phyloP scores from a whole-genome alignment of 2,888 invertebrate genomes.

The Scelioninae gen. 2 region DNA sequence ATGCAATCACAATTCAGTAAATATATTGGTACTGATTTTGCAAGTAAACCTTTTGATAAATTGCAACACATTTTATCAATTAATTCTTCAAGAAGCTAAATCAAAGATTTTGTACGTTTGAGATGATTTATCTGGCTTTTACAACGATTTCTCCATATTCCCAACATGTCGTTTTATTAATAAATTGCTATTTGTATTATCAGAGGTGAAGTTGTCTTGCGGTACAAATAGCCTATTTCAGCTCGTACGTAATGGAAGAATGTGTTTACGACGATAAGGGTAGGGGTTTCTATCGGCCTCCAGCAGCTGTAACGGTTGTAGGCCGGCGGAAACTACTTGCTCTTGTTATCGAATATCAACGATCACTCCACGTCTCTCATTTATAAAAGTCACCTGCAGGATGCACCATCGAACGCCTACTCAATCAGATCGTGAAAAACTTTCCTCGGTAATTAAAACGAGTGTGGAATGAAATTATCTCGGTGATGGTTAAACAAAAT shows the following conservation, averaged over 20 bases:
- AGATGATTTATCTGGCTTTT: too few species aligned
- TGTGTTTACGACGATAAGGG: conserved; percentile 65
- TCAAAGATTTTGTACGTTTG: too few species aligned
- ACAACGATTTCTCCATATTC: too few species aligned
- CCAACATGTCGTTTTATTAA: too few species aligned
- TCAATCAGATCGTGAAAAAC: neutral
- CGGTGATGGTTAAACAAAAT: too few species aligned
- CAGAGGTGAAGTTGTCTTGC: neutral
- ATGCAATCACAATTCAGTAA: too few species aligned
- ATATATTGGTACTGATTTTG: too few species aligned
- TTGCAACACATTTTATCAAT: too few species aligned
- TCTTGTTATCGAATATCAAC: conserved; percentile 74
- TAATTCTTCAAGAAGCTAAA: too few species aligned
- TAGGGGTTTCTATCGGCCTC: conserved; percentile 97
- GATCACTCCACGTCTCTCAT: conserved; percentile 46
- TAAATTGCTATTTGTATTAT: too few species aligned
- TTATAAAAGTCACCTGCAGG: conserved; percentile 22
- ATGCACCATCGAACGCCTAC: conserved; percentile 1
- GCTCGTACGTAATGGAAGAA: conserved; percentile 10
- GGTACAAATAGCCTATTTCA: conserved; percentile 28
- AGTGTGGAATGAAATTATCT: neutral
- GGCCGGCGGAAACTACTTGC: conserved; percentile 98
- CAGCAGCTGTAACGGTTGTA: conserved; percentile 88
- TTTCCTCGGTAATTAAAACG: conserved; percentile 3
- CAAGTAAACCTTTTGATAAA: too few species aligned